Evolutionary conservation across 2,113 vertebrate genomes (phyloP).

Genomic region (Saiga tatarica): DNA sequence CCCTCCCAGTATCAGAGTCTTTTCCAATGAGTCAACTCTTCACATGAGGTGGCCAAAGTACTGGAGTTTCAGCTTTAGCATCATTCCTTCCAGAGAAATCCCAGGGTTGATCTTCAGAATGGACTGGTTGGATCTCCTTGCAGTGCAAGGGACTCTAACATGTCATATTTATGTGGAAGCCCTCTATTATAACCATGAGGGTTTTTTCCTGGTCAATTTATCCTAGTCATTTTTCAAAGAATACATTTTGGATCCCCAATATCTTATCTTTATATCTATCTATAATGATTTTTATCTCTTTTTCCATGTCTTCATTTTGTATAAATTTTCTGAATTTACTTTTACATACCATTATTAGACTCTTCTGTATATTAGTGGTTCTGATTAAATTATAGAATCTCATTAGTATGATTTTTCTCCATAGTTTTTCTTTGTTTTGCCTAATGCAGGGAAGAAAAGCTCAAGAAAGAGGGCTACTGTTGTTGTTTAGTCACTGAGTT

Average conservation of each 20-base stretch:
- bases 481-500: not conserved
- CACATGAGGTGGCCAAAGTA: no score
- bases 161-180: not conserved
- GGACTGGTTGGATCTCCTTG: no score
- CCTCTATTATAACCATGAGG: not conserved
- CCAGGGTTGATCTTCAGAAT: no score
- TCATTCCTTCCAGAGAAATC: no score
- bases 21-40: no score
- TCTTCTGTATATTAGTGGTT: not conserved
- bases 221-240: not conserved
- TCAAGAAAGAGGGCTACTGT: not conserved
- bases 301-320: not conserved
- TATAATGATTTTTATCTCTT: not conserved
- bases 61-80: no score
- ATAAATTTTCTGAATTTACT: not conserved
- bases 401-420: not conserved
- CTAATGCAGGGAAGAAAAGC: not conserved
- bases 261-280: not conserved
- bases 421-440: not conserved
- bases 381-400: not conserved
- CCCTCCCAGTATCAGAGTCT: no score
- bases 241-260: not conserved
- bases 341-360: not conserved
- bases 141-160: not conserved
- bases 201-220: not conserved